Evolutionary conservation across 2,888 invertebrate genomes (phyloP), one percentile per base, ranked within the genome.

Genomic region (Leptogaster cylindrica): DNA sequence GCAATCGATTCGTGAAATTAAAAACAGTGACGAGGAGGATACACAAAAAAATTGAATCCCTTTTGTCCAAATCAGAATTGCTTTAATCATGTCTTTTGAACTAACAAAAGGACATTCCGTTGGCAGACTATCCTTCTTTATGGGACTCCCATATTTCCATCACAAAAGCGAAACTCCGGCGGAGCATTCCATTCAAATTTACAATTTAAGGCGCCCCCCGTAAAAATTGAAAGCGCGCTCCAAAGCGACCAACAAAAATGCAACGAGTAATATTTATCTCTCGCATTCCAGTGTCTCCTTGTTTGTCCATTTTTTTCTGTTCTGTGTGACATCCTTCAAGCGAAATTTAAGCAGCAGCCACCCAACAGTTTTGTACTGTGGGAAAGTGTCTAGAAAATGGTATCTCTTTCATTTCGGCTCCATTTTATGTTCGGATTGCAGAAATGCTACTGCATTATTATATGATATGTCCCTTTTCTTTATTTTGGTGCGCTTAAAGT

Each of bases 41-140:
- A 6, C 31, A 31, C 10, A 31, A 10, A 31, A 1, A 33, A 20
- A 16, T 28, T 10, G n/a, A 36, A n/a, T 14, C 12, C 36, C 36
- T 14, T n/a, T 4, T 10, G 10, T 36, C 36, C n/a, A n/a, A n/a
- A 46, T 25, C 20, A 2, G 3, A 18, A 18, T 6, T 52, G 33
- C 18, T 33, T 52, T 52, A 52, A 52, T 52, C 52, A 33, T 52
- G 10, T 33, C 31, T 52, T 52, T 33, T 7, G 52, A 50, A 52
- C 10, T 33, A 27, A 52, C 31, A 33, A 33, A 18, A 14, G 28
- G 33, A 52, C 31, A 52, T 52, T 52, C 33, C 16, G 31, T 52
- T 20, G n/a, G 33, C 31, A 52, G 52, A 3, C 52, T 33, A 52
- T 52, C 33, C 31, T 16, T 20, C 33, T 52, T 52, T 33, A 52